Conservation (phyloP, 30 jellyfish, hydroid and myxozoan genomes). For the Chironex yamaguchii region DNA sequence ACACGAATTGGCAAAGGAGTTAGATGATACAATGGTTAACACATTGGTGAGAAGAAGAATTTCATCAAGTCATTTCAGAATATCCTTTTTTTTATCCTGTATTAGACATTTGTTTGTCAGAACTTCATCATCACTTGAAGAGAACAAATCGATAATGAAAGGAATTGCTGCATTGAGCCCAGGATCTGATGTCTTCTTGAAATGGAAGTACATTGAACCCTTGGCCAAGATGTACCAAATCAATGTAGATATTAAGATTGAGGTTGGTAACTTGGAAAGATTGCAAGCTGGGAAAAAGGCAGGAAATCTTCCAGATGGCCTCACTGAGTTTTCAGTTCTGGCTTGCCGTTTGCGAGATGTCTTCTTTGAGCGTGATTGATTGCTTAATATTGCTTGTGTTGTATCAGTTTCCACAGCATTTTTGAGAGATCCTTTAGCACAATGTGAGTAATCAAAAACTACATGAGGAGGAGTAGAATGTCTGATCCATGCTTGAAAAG, state of each 20-base stretch:
- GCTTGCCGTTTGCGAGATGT: constrained; percentile 7
- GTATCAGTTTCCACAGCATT: neutral
- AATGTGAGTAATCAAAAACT: neutral
- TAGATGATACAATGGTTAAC: too few relatives aligned
- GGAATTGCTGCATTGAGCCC: too few relatives aligned
- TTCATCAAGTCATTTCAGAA: too few relatives aligned
- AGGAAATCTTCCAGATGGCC: constrained; percentile 1
- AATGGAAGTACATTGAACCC: too few relatives aligned
- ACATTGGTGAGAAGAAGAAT: too few relatives aligned
- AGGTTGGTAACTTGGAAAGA: constrained; percentile 22
- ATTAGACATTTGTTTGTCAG: too few relatives aligned
- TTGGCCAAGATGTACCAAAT: too few relatives aligned
- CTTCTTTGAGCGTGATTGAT: neutral
- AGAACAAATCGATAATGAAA: too few relatives aligned
- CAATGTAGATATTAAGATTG: neutral
- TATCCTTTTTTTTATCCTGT: too few relatives aligned
- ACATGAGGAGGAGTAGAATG: constrained; percentile 18
- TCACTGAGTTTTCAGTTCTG: neutral
- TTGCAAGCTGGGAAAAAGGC: neutral
- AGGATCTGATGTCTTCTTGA: too few relatives aligned
- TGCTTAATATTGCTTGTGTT: neutral
- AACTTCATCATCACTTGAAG: too few relatives aligned
- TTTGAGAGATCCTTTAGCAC: constrained; percentile 2
- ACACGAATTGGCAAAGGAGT: too few relatives aligned
- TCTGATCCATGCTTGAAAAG: neutral